Base-by-base conservation (phyloP, 2,797 vertebrate genomes). In the Lacerta bilineata region DNA sequence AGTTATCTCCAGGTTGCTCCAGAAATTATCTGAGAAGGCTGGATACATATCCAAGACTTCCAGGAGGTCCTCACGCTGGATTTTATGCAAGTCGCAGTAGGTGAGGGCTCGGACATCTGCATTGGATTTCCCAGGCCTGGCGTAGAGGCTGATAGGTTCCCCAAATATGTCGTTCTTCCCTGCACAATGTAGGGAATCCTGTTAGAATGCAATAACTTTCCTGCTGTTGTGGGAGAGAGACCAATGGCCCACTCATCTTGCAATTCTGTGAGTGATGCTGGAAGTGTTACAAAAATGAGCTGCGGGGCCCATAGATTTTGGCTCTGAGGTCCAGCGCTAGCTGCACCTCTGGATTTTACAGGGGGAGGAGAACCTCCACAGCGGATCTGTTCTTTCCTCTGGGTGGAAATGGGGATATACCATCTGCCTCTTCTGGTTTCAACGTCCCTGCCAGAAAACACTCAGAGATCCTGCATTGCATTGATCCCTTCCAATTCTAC, bases 11-110 rank as follows among this genome's bases (percentile, higher is more conserved):
- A 99, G 89, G 95, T 99, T 99, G 94, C 95, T 98, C 99, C 99
- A 99, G 97, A 99, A 99, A 92, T 96, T 96, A 95, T 98, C 97
- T 0, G 98, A 96, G 85, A 99, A 99, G 95, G 98, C 98, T 0
- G 99, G 99, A 93, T 99, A 99, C 98, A 99, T 98, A 95, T 99
- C 99, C 91, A 99, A 91, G 90, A 99, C 99, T 88, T 99, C 98
- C 90, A 99, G 97, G 88, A 99, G 96, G 96, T 99, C 99, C 5
- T 98, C 98, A 0, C 98, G 96, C 92, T 97, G 98, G 96, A 99
- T 99, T 95, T 99, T 99, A 94, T 99, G 99, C 92, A 99, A 96
- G 95, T 99, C 99, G 0, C 99, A 99, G 96, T 99, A 99, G 84
- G 99, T 99, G 95, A 99, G 93, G 66, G 99, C 99, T 83, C 99